Conservation (phyloP, 2,113 vertebrate genomes). For the Scophthalmus maximus region DNA sequence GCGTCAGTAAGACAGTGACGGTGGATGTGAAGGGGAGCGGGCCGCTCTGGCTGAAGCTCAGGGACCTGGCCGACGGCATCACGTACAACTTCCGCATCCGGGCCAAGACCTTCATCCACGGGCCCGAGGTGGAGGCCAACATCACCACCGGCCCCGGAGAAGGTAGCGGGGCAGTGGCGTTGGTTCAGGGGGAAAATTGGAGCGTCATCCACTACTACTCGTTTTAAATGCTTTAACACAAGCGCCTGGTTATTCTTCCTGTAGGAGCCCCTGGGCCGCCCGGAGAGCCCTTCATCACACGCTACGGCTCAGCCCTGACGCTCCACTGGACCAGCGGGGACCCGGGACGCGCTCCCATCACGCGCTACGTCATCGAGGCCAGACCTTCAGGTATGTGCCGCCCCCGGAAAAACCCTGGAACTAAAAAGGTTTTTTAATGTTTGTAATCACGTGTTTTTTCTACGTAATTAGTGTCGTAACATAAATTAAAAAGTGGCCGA, state of each 20-base stretch:
- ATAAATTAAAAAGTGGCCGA: no score
- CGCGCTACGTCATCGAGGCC: conserved; percentile 95
- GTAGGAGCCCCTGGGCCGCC: conserved; percentile 95
- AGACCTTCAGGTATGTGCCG: conserved; percentile 90
- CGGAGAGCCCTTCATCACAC: conserved; percentile 92
- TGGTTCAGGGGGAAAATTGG: no score
- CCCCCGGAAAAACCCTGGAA: no score
- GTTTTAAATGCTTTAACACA: neutral
- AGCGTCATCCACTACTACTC: no score
- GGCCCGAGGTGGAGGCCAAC: conserved; percentile 94
- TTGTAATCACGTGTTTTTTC: no score
- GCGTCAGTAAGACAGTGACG: conserved; percentile 97
- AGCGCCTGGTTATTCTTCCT: neutral
- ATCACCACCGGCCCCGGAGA: conserved; percentile 96
- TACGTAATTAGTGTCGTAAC: no score
- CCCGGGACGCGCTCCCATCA: conserved; percentile 92
- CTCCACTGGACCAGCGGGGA: conserved; percentile 97
- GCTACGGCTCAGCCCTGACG: conserved; percentile 92
- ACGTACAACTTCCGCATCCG: conserved; percentile 94
- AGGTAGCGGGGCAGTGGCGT: conserved; percentile 85
- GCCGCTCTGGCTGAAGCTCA: conserved; percentile 95
- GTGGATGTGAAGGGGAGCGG: conserved; percentile 94
- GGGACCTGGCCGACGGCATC: conserved; percentile 91
- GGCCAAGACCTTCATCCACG: conserved; percentile 94
- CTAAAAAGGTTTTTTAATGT: no score